Evolutionary conservation across 2,888 invertebrate species (phyloP), one percentile per base, ranked within the genome.

Genomic region (Pristionchus entomophagus): DNA sequence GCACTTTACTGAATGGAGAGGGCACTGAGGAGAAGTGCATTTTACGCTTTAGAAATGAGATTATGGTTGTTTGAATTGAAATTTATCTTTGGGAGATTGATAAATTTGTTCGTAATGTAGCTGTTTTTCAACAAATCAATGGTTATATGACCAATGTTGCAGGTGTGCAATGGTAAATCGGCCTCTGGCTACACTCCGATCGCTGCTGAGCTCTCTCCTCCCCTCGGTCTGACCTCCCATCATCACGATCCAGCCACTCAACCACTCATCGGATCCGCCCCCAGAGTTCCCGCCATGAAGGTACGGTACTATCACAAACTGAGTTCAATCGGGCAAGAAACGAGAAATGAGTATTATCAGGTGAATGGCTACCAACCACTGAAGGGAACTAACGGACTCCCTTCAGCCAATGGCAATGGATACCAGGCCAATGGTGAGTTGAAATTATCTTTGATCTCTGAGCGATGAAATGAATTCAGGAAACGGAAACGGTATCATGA

Each of bases 131-230:
- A n/a, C n/a, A n/a, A n/a, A n/a, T n/a, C n/a, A n/a, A n/a, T n/a
- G n/a, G n/a, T n/a, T n/a, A n/a, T n/a, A n/a, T n/a, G n/a, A n/a
- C n/a, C n/a, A n/a, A n/a, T n/a, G n/a, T n/a, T n/a, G 4, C 89
- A 89, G 89, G 87, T 88, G 29, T 88, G 88, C 87, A 89, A 81
- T 86, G 80, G 86, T 73, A 56, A 90, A 84, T 78, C 88, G 53
- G 88, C 88, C 82, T 87, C 89, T 53, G 92, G 93, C 51, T 93
- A 93, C 86, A 89, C 92, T 32, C 90, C 93, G 19, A 93, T 93
- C 78, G 89, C 91, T 12, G 88, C 89, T 10, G 92, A 93, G 49
- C 85, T 90, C 80, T 91, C 92, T 35, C 93, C 93, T 14, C 92
- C 89, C 84, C 88, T 91, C 87, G 88, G 88, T 53, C 87, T 88